Percentiles rank a stretch among this genome's conserved stretches.
phyloP scores from a whole-genome alignment of 64 coral and sea anemone genomes.

The Stylophora pistillata region DNA sequence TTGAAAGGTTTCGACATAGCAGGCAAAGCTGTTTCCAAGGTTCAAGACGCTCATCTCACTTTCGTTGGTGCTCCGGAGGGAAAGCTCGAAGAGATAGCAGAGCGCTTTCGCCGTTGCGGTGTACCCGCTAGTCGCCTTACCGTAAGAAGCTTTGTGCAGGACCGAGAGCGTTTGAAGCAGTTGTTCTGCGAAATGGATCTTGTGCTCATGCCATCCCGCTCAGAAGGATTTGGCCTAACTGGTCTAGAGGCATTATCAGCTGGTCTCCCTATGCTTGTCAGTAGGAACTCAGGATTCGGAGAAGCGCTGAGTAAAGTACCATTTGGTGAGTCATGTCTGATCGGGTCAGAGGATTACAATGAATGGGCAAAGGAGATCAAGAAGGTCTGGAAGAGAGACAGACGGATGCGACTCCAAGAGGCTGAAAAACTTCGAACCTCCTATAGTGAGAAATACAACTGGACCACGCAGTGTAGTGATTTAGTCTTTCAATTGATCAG shows the following conservation, averaged over 20 bases:
- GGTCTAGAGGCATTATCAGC: slow-evolving; percentile 6
- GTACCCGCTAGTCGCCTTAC: neutral
- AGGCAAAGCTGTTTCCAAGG: neutral
- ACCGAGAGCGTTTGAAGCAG: neutral
- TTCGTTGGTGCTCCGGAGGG: neutral
- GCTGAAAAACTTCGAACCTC: neutral
- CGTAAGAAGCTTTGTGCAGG: neutral
- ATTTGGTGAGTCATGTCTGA: neutral
- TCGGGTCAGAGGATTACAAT: neutral
- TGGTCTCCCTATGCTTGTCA: slow-evolving; percentile 4
- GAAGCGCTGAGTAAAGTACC: slow-evolving; percentile 1
- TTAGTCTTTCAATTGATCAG: neutral
- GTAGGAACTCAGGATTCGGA: neutral
- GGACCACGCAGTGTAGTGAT: neutral
- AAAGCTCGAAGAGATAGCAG: neutral
- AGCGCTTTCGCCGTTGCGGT: neutral
- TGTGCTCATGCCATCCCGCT: neutral
- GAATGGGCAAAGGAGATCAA: neutral
- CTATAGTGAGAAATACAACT: neutral
- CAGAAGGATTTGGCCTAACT: slow-evolving; percentile 13
- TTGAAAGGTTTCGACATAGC: slow-evolving; percentile 23
- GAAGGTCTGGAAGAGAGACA: neutral
- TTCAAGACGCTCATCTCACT: neutral
- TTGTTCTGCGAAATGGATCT: neutral
- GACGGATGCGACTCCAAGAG: neutral